Base-by-base conservation (phyloP, 2,888 invertebrate genomes). In the Ypsolopha scabrella region DNA sequence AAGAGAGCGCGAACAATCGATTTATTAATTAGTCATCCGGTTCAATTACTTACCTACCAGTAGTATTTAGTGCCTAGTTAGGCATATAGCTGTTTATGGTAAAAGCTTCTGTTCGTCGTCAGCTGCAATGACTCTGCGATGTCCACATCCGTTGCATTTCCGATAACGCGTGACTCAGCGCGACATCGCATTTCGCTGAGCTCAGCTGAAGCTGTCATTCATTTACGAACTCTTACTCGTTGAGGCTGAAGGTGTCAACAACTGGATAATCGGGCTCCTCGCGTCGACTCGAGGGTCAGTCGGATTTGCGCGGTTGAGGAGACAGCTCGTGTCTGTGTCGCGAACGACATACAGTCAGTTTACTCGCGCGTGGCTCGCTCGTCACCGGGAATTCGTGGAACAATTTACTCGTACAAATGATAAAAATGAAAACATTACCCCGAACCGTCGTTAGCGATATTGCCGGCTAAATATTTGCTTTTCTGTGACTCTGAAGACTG, bases 161-260 rank as follows among this genome's bases (percentile, higher is more conserved):
- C 78, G 82, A 85, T 85, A 83, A 77, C 24, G 68, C 39, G 66
- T 85, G 86, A 85, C 61, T 85, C 85, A 85, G 65, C 60, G 55
- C 52, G 51, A 57, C 56, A 13, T 14, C 48, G 33, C 38, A 48
- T 49, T 39, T 39, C 33, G 49, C 49, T 39, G 49, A 39, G 49
- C 49, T 41, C 39, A 14, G 13, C 38, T 9, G 47, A 13, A 24
- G 11, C 37, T 9, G 36, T 36, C 47, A 47, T 37, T 11, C 10
- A 9, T 14, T 33, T 24, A n/a, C 45, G 24, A 6, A 33, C 33
- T 34, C 33, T 24, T 24, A 24, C 8, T 33, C 45, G 34, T 34
- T 34, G 13, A 35, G n/a, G 34, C 46, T 10, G 24, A 24, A 24
- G 46, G 10, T 35, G 35, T 46, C 33, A 38, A 34, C 39, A 13